Base-by-base conservation (phyloP, 1,140 invertebrate species). In the Diabrotica undecimpunctata region DNA sequence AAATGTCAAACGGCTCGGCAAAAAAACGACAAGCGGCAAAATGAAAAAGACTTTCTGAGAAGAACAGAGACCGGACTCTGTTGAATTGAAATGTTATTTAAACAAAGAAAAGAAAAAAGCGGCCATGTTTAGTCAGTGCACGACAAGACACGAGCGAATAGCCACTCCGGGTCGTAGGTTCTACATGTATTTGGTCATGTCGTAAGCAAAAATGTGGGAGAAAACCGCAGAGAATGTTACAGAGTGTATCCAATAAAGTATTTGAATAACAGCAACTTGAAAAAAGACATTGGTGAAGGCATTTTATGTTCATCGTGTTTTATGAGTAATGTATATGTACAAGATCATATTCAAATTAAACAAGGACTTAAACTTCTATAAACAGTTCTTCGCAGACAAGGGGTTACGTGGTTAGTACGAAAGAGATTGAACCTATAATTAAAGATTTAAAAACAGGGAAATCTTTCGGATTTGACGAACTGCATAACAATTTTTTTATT, bases 41-140 rank as follows among this genome's bases (percentile, higher is more conserved):
- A 52, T 46, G 13, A 52, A 61, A 61, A 61, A 35, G 35, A 37
- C n/a, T 37, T 61, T 61, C 59, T 36, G 59, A 61, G 59, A 61
- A 61, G 41, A 61, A 51, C 35, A 5, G 41, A 46, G n/a, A 55
- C 54, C 54, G 59, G 59, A 61, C 59, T 25, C 46, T 36, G 46
- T 35, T 53, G 59, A 61, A 61, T 61, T 61, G 59, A 61, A 61
- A 41, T 61, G 59, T 61, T 39, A 61, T 61, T 61, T 36, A 61
- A 50, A 61, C 25, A 59, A 46, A 12, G 41, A 59, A 37, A 59
- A 41, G 41, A 41, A 46, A 41, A 46, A 46, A 6, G 59, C 14
- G 41, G 46, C 59, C 59, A 61, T 61, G 59, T 61, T 61, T 25
- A 50, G 59, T 12, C 10, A 25, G 50, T 13, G 59, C 59, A 51